Evolutionary conservation across 2,888 invertebrate species (phyloP), one percentile per base, ranked within the genome.

Genomic region (Cerastoderma edule): DNA sequence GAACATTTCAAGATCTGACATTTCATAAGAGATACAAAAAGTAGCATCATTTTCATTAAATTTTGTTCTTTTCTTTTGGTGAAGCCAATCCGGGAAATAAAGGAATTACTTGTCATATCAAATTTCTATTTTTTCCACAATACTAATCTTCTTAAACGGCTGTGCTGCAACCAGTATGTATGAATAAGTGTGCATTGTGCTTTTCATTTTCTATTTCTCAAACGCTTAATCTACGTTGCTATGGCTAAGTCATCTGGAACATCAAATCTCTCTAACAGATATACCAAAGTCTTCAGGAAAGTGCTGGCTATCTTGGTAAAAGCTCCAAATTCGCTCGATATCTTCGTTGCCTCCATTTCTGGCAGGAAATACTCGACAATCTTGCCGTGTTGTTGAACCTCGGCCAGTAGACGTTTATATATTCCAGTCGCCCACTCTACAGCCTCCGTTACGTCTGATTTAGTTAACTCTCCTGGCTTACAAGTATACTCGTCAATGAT

Each of bases 301-400:
- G 22, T 35, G 22, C 19, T 54, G 24, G 28, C 32, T 28, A 72
- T 39, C 22, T 66, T 46, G 24, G 65, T 39, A 54, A 71, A 64
- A n/a, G 48, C 13, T 22, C 39, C 54, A 4, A 30, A 32, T 30
- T 32, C 33, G 39, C 50, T 35, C 5, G 32, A 56, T 10, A 73
- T 24, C 46, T 67, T 68, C 53, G 68, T 73, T 50, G 67, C 68
- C 6, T 48, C 32, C 64, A 74, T 57, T 39, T 56, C 33, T 2
- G 64, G 64, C 44, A 74, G 13, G 33, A 68, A 74, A 35, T 63
- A 74, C 19, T 66, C 67, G 32, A 53, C 57, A 22, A 72, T 19
- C n/a, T 24, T 16, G n/a, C 57, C 32, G 16, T 56, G 24, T n/a
- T 66, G 66, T 24, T 28, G 2, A 27, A 72, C 27, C 19, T 67